Evolutionary conservation across 92 coral and sea anemone species (phyloP).

Genomic region (Parazoanthus darwini): DNA sequence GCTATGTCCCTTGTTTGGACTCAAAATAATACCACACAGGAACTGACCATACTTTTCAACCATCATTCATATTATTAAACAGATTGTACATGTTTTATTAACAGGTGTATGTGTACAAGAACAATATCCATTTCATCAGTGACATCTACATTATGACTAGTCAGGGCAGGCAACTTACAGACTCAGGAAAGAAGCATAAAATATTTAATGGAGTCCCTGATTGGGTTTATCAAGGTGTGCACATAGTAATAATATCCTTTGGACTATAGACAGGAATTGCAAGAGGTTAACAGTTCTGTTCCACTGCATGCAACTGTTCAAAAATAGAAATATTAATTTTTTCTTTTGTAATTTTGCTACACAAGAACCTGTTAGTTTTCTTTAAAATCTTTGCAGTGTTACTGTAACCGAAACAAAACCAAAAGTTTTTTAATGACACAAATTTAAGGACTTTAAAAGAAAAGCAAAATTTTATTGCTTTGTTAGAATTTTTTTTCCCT

Average conservation of each 20-base stretch:
- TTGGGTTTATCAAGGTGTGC: slow-evolving; percentile 97
- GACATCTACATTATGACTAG: not conserved
- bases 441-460: no score
- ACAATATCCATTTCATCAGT: slow-evolving; percentile 26
- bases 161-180: slow-evolving; percentile 14
- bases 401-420: no score
- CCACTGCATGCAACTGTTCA: not conserved
- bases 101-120: slow-evolving; percentile 39
- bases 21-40: no score
- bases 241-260: not conserved
- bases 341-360: no score
- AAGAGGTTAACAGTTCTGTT: not conserved
- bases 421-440: no score
- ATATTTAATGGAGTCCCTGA: slow-evolving; percentile 96
- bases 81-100: not conserved
- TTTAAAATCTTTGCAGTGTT: no score
- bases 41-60: not conserved
- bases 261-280: no score
- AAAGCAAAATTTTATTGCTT: no score
- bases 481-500: no score
- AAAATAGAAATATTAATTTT: not conserved
- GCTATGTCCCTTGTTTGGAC: no score
- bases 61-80: not conserved
- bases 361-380: no score
- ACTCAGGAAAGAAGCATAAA: slow-evolving; percentile 72